Percentiles rank a stretch among this genome's conserved stretches.
Conservation (phyloP, 2,888 invertebrate genomes). For the Campoplex capitator region DNA sequence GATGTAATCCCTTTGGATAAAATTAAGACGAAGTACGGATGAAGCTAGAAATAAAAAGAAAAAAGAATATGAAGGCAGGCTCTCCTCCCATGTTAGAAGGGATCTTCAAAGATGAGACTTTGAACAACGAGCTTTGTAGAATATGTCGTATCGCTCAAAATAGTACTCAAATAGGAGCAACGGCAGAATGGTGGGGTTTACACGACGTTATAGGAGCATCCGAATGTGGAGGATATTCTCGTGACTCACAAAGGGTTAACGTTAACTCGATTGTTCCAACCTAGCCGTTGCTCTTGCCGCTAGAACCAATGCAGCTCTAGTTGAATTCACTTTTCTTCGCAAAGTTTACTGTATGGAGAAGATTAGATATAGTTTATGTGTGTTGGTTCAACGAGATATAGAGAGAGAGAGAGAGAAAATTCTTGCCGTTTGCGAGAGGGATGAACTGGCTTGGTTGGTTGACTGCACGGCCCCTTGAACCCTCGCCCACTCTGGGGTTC, state of each 20-base stretch:
- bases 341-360: conserved; percentile 52
- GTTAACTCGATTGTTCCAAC: conserved; percentile 77
- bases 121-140: conserved; percentile 14
- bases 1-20: not conserved
- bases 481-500: conserved; percentile 32
- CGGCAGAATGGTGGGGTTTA: not conserved
- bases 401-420: not conserved
- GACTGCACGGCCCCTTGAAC: conserved; percentile 53
- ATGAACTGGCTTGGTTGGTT: conserved; percentile 56
- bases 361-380: conserved; percentile 25
- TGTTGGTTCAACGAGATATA: conserved; percentile 8
- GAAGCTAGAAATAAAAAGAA: not conserved
- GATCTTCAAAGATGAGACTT: not conserved
- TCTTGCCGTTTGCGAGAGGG: conserved; percentile 30
- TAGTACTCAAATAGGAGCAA: not conserved
- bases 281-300: conserved; percentile 28
- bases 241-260: conserved; percentile 70
- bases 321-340: conserved; percentile 57
- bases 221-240: conserved; percentile 51
- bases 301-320: conserved; percentile 71
- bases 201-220: conserved; percentile 1
- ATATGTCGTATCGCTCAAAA: not conserved
- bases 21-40: not conserved
- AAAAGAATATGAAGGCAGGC: not conserved
- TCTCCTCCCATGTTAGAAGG: not conserved